These are phyloP conservation scores for Mya arenaria DNA, from an alignment of 1,140 invertebrate species.

Conservation along the genomic window DNA sequence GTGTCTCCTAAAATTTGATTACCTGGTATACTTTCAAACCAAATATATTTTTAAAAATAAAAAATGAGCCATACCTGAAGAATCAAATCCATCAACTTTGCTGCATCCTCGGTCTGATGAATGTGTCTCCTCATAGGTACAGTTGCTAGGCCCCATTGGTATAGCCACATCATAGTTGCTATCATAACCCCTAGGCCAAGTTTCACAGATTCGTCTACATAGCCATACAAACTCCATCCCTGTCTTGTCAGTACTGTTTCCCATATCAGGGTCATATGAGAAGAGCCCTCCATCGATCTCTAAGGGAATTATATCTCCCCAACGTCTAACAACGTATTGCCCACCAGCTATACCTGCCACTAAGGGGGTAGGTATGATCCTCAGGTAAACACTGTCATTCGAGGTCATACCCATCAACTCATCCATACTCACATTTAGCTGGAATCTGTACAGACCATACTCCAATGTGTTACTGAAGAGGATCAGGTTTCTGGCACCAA, in stretches of 20 bases:
- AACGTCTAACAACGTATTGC: constrained; percentile 41
- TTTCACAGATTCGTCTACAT: constrained; percentile 62
- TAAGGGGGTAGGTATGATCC: constrained; percentile 56
- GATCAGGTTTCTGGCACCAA: constrained; percentile 55
- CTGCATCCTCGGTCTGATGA: constrained; percentile 59
- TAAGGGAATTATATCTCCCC: constrained; percentile 52
- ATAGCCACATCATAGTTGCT: constrained; percentile 24
- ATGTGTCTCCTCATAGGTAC: background rate
- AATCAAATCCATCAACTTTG: constrained; percentile 56
- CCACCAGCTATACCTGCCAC: constrained; percentile 56
- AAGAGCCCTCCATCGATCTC: constrained; percentile 49
- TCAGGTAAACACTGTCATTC: constrained; percentile 40
- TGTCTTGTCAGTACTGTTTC: constrained; percentile 52
- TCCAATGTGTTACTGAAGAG: constrained; percentile 53
- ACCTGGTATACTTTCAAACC: no score
- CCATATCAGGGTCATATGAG: constrained; percentile 61
- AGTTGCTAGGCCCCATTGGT: constrained; percentile 36
- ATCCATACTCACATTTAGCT: constrained; percentile 65
- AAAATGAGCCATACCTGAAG: constrained; percentile 55
- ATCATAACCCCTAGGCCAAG: constrained; percentile 59
- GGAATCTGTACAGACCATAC: constrained; percentile 63
- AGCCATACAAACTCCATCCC: constrained; percentile 65
- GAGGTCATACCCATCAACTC: constrained; percentile 62
- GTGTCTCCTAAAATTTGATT: no score
- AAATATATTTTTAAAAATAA: no score